Evolutionary conservation across 2,888 invertebrate species (phyloP), one percentile per base, ranked within the genome.

Genomic region (Cryptophagus acutangulus): DNA sequence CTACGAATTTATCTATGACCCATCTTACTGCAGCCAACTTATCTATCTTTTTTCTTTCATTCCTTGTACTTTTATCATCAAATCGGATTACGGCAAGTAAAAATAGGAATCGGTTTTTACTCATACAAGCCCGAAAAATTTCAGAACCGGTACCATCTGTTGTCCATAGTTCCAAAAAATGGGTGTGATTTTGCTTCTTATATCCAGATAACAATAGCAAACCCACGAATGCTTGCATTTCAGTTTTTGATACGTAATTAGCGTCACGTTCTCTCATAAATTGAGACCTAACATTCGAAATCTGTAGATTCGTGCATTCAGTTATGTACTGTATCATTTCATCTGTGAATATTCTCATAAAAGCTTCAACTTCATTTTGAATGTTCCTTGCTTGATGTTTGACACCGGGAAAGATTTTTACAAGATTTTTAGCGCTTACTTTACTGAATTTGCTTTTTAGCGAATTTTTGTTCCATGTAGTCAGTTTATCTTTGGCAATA

Each of bases 141-240:
- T 60, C 57, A n/a, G 56, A 40, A 15, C 53, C 52, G 16, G 48
- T 46, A 30, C 57, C 51, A 38, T 59, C 49, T 18, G 26, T 45
- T 17, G 41, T 45, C 56, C 54, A 59, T 30, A 58, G 40, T 33
- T 57, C 53, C 16, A 49, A 33, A 24, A 46, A 43, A 39, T 40
- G 48, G n/a, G 46, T 31, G 35, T 50, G 42, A 41, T 47, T 45
- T 16, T 48, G 18, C 53, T 49, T 48, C 16, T 49, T 49, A 6
- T 50, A 45, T 25, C 57, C 57, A 29, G 55, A 50, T 36, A 59
- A 38, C 43, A 55, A 57, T 16, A 62, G 42, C 20, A 58, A 33
- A n/a, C 55, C 52, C 41, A 60, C 54, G 40, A 60, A 54, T 25
- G 51, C 58, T 33, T 48, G 43, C 14, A 55, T 31, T 45, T 58